Evolutionary conservation across 2,797 vertebrate species (phyloP), one percentile per base, ranked within the genome.

Genomic region (Tiaroga cobitis): DNA sequence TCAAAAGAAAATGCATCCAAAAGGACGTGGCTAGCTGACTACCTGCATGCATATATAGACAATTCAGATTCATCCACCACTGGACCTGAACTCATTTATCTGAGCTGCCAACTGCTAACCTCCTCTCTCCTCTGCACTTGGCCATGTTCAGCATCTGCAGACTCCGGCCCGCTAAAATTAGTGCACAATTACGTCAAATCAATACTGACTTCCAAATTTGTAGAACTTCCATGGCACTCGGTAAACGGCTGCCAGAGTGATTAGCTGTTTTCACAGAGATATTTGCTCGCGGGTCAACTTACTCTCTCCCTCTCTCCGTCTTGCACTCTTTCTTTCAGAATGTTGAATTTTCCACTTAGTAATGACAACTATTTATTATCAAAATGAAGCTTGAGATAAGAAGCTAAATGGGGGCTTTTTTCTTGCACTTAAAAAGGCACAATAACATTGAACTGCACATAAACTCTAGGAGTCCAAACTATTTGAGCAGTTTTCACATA

Each of bases 121-220:
- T 70, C 9, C 37, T 79, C 37, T 68, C 82, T 77, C 34, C 34
- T 79, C 65, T 72, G 26, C 65, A 24, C 83, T 43, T 32, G 65
- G 65, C 29, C 75, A 61, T 61, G 65, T 70, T 84, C 75, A 81
- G 78, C 46, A 29, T 46, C 67, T 11, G 21, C 65, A 79, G 63
- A 85, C 39, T 81, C 54, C 39, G 39, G 82, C 69, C 82, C 10
- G 37, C 79, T 81, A 43, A 86, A 86, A 89, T 78, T 86, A 86
- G 80, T 51, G 75, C 8, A 74, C 74, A 82, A 85, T 76, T 84
- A 78, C 74, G 72, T 76, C 72, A 80, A 80, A 86, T 84, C 70
- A 70, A 67, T 82, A 82, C 72, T 73, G 84, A 86, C 81, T 79
- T 86, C 75, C 65, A 74, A 67, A 56, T 84, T 82, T 84, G 84